These are phyloP conservation scores for Microcebus jonahi DNA, from an alignment of 2,113 vertebrate genomes.

Conservation along the genomic window DNA sequence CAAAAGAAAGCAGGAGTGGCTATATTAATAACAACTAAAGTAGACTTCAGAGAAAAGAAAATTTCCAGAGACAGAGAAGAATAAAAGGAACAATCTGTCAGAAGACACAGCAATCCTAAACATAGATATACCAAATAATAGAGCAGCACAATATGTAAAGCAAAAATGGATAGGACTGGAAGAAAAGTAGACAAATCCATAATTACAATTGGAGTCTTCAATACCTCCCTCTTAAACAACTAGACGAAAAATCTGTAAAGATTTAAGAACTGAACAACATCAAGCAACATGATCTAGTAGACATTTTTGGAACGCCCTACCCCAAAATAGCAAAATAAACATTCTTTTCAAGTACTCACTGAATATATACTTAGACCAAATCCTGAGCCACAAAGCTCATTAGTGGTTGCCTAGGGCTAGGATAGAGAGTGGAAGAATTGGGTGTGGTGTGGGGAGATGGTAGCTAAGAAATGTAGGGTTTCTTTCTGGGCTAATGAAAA, in stretches of 20 bases:
- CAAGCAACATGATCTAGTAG: background rate
- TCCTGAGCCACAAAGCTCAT: background rate
- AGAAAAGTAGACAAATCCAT: background rate
- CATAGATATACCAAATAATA: background rate
- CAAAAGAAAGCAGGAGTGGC: background rate
- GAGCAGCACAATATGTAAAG: background rate
- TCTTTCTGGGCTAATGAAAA: background rate
- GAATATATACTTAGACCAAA: background rate
- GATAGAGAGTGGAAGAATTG: background rate
- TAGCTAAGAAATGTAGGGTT: background rate
- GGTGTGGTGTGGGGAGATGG: background rate
- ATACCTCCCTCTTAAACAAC: background rate
- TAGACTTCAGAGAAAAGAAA: background rate
- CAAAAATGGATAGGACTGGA: background rate
- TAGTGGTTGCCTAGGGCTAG: background rate
- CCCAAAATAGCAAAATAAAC: background rate
- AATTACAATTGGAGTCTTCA: background rate
- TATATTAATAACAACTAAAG: background rate
- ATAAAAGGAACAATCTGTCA: background rate
- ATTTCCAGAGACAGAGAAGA: background rate
- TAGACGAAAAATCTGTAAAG: background rate
- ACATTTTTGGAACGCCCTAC: background rate
- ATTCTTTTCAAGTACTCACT: background rate
- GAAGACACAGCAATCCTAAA: background rate
- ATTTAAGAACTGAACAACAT: background rate